Percentiles rank a stretch among this genome's conserved stretches.
phyloP scores from a whole-genome alignment of 1,140 invertebrate species.

The Zophobas morio region DNA sequence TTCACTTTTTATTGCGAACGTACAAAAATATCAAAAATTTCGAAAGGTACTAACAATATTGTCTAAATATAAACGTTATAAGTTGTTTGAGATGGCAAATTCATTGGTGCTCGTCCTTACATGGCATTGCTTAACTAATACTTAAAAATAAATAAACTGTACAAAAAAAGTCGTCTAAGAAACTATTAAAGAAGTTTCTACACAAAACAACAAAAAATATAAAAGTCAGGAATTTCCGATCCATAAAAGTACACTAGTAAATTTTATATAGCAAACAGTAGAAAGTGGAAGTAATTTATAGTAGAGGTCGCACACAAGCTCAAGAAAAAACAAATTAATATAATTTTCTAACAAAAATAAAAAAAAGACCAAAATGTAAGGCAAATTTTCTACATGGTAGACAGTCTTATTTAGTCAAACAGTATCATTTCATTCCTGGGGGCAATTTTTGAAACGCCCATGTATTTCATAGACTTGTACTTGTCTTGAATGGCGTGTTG shows the following conservation, averaged over 20 bases:
- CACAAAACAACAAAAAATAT: not conserved
- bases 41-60: not conserved
- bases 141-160: conserved; percentile 14
- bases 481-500: conserved; percentile 82
- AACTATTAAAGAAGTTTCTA: not conserved
- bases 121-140: not conserved
- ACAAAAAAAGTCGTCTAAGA: not conserved
- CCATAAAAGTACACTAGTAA: conserved; percentile 11
- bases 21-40: conserved; percentile 1
- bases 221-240: not conserved
- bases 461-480: conserved; percentile 61
- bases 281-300: conserved; percentile 13
- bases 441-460: conserved; percentile 58
- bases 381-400: conserved; percentile 17
- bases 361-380: conserved; percentile 20
- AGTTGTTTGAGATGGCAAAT: conserved; percentile 1
- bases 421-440: conserved; percentile 50
- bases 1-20: not conserved
- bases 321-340: conserved; percentile 13
- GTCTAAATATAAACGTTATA: not conserved
- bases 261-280: conserved; percentile 7
- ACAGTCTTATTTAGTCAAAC: conserved; percentile 47
- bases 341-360: conserved; percentile 29
- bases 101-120: not conserved
- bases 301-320: not conserved